These are phyloP conservation scores for Drosophila trapezifrons DNA, from an alignment of 1,140 invertebrate genomes.

Conservation along the genomic window DNA sequence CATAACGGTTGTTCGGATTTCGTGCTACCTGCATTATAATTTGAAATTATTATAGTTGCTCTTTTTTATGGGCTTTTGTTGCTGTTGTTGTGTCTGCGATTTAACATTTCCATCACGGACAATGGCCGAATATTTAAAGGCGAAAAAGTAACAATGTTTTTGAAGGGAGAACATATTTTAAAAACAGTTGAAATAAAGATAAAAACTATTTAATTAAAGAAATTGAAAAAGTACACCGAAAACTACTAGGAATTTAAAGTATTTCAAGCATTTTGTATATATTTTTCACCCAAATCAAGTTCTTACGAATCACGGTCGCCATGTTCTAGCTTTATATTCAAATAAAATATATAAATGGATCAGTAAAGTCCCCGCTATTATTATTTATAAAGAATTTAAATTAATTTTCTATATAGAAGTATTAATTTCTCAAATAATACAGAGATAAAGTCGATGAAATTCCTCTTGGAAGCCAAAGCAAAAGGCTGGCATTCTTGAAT, in stretches of 20 bases:
- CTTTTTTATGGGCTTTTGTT: constrained; percentile 13
- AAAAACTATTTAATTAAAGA: too few species aligned
- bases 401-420: neutral
- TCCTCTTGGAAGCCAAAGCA: constrained; percentile 65
- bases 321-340: too few species aligned
- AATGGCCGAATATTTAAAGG: constrained; percentile 5
- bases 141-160: constrained; percentile 5
- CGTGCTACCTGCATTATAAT: constrained; percentile 48
- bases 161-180: neutral
- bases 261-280: too few species aligned
- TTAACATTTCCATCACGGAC: constrained; percentile 39
- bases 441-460: neutral
- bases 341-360: too few species aligned
- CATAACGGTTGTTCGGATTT: constrained; percentile 43
- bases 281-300: too few species aligned
- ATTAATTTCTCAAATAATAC: neutral
- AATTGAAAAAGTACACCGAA: too few species aligned
- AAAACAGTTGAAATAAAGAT: too few species aligned
- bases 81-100: constrained; percentile 19
- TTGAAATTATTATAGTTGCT: constrained; percentile 48
- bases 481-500: constrained; percentile 44
- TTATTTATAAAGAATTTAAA: too few species aligned
- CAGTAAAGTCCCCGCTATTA: too few species aligned
- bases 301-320: too few species aligned
- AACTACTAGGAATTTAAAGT: too few species aligned